A percentile compares a stretch with the other conserved stretches of the same genome.
Conservation (phyloP, 2,113 vertebrate genomes). For the Lophotis ruficrista region DNA sequence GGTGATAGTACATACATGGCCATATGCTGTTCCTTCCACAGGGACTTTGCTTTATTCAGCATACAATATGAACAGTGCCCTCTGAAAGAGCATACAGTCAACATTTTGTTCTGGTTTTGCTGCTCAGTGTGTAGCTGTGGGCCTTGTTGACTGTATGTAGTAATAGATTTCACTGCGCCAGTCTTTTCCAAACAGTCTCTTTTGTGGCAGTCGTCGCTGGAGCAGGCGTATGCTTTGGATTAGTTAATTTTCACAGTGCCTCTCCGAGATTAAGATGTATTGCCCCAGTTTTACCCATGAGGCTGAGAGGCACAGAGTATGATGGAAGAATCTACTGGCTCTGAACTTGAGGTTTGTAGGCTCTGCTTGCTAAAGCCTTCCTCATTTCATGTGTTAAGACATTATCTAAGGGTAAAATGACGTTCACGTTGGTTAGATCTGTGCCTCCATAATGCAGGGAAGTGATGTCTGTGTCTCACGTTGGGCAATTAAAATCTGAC, state of each 20-base stretch:
- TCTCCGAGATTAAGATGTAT: neutral
- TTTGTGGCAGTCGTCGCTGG: neutral
- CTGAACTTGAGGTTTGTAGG: neutral
- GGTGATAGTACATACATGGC: neutral
- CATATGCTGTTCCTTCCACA: constrained; percentile 12
- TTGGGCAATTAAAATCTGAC: neutral
- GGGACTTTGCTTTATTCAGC: neutral
- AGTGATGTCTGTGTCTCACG: neutral
- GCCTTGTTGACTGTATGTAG: neutral
- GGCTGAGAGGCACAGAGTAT: neutral
- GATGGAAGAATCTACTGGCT: neutral
- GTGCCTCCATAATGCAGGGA: neutral
- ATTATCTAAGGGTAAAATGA: neutral
- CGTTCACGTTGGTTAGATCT: neutral
- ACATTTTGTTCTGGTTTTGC: neutral
- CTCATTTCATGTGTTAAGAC: neutral
- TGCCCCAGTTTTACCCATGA: neutral
- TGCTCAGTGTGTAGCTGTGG: neutral
- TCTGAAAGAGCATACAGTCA: constrained; percentile 3
- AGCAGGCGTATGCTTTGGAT: neutral
- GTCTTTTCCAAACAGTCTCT: neutral
- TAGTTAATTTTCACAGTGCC: neutral
- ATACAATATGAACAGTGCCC: neutral
- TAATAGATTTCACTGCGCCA: neutral
- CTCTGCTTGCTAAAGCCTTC: neutral